phyloP scores from a whole-genome alignment of 2,113 vertebrate species.

The Oncorhynchus nerka region DNA sequence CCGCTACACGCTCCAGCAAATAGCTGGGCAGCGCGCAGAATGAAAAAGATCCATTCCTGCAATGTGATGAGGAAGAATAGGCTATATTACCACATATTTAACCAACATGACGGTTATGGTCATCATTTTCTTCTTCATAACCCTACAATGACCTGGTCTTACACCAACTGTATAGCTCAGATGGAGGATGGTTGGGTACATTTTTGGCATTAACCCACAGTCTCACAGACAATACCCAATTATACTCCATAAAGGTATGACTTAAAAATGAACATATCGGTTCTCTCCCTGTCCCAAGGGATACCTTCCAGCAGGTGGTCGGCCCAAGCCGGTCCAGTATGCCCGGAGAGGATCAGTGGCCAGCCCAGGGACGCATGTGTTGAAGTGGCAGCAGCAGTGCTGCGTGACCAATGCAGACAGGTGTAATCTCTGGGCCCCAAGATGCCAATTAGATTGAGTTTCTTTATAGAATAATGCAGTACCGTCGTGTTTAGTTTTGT shows the following conservation, averaged over 20 bases:
- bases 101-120: too few relatives aligned
- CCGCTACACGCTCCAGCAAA: constrained; percentile 47
- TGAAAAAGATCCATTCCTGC: constrained; percentile 23
- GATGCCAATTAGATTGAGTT: constrained; percentile 15
- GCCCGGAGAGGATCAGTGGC: not conserved
- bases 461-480: constrained; percentile 8
- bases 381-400: not conserved
- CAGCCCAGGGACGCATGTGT: not conserved
- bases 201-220: too few relatives aligned
- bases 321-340: not conserved
- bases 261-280: too few relatives aligned
- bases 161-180: too few relatives aligned
- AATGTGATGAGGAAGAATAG: not conserved
- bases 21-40: constrained; percentile 64
- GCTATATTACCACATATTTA: not conserved
- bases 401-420: constrained; percentile 10
- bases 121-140: too few relatives aligned
- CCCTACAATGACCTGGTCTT: too few relatives aligned
- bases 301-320: not conserved
- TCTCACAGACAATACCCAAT: too few relatives aligned
- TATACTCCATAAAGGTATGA: too few relatives aligned
- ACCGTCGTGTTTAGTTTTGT: not conserved
- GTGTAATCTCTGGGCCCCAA: constrained; percentile 18
- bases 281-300: not conserved
- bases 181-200: too few relatives aligned